Evolutionary conservation across 2,888 invertebrate genomes (phyloP).

Genomic region (Oligia latruncula): DNA sequence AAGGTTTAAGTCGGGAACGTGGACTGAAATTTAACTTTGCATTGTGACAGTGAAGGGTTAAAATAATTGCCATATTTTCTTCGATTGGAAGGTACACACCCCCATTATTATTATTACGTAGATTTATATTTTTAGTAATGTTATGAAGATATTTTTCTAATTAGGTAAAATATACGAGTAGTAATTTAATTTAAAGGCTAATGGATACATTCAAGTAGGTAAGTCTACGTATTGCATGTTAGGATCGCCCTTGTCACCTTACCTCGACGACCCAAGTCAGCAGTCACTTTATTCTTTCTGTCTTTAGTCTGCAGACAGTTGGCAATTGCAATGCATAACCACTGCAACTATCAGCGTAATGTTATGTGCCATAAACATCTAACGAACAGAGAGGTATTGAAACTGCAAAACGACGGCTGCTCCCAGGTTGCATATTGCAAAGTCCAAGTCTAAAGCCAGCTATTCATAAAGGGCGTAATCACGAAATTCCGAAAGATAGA

Average conservation of each 20-base stretch:
- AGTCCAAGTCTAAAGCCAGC: conserved; percentile 11
- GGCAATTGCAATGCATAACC: background rate
- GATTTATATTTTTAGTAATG: background rate
- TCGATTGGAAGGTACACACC: background rate
- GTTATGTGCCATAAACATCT: background rate
- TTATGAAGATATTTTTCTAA: background rate
- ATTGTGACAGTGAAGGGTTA: background rate
- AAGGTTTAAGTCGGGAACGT: background rate
- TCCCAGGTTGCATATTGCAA: conserved; percentile 6
- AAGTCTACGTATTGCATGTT: background rate
- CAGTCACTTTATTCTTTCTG: too few relatives aligned
- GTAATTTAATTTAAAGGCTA: background rate
- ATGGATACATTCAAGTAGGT: background rate
- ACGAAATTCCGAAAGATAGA: conserved; percentile 59
- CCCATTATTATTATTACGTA: background rate
- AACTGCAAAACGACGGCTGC: background rate
- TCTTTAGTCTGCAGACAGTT: background rate
- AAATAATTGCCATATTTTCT: background rate
- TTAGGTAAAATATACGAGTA: background rate
- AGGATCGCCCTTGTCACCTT: background rate
- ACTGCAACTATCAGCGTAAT: background rate
- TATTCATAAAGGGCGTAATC: conserved; percentile 37
- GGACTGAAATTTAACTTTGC: conserved; percentile 5
- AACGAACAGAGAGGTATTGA: background rate
- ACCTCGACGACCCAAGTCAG: background rate